These are phyloP conservation scores for Mystacides longicornis DNA, from an alignment of 2,888 invertebrate species.

Conservation along the genomic window DNA sequence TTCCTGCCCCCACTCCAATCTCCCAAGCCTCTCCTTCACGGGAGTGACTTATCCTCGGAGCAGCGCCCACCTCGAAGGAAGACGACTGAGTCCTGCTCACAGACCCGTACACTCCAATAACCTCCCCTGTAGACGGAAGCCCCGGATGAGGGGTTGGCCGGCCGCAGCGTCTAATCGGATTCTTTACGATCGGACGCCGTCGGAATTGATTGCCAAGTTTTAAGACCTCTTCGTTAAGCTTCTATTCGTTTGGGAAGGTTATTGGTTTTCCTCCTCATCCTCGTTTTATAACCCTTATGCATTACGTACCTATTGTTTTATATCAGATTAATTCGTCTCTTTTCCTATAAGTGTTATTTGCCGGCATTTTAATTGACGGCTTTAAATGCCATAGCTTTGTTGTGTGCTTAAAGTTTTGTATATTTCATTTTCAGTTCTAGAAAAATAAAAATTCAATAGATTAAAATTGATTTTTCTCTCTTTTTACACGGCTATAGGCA, in stretches of 20 bases:
- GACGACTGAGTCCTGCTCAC: not conserved
- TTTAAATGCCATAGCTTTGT: too few relatives aligned
- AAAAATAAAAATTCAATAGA: too few relatives aligned
- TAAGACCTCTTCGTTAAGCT: not conserved
- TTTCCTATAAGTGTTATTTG: not conserved
- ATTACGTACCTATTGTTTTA: not conserved
- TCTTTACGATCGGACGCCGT: slow-evolving; percentile 4
- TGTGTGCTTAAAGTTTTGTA: too few relatives aligned
- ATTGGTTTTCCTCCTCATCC: not conserved
- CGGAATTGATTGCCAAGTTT: not conserved
- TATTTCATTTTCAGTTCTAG: too few relatives aligned
- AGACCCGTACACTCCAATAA: not conserved
- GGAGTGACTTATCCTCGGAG: not conserved
- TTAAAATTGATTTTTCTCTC: too few relatives aligned
- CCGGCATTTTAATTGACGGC: too few relatives aligned
- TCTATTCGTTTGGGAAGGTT: not conserved
- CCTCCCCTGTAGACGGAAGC: not conserved
- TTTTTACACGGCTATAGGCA: too few relatives aligned
- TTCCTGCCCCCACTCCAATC: not conserved
- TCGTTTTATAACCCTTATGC: not conserved
- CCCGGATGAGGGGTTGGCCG: not conserved
- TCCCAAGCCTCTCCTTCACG: not conserved
- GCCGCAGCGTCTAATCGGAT: slow-evolving; percentile 3
- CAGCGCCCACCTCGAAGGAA: not conserved
- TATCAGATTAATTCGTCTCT: not conserved